Evolutionary conservation across 2,888 invertebrate species (phyloP).

Genomic region (Drosophila fulvimacula): DNA sequence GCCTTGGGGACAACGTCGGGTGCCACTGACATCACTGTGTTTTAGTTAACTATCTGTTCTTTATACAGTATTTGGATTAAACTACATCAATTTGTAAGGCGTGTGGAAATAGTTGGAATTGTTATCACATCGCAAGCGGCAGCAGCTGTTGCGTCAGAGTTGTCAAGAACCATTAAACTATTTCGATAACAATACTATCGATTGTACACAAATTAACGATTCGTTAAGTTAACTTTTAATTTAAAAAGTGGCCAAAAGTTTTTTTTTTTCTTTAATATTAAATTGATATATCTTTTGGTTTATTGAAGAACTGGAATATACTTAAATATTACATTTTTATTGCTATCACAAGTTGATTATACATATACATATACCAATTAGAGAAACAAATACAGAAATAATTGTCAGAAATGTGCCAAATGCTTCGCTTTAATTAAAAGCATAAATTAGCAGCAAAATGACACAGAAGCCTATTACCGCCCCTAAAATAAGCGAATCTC

Average conservation of each 20-base stretch:
- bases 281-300: slow-evolving; percentile 4
- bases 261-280: not conserved
- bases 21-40: slow-evolving; percentile 59
- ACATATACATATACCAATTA: slow-evolving; percentile 62
- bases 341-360: slow-evolving; percentile 76
- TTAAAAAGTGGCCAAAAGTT: not conserved
- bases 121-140: slow-evolving; percentile 70
- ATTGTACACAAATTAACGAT: slow-evolving; percentile 4
- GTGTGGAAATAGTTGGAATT: slow-evolving; percentile 45
- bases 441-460: slow-evolving; percentile 92
- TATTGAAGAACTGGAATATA: slow-evolving; percentile 4
- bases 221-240: slow-evolving; percentile 14
- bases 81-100: slow-evolving; percentile 12
- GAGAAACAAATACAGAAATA: slow-evolving; percentile 46
- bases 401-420: slow-evolving; percentile 32
- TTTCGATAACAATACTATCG: slow-evolving; percentile 34
- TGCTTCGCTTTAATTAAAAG: slow-evolving; percentile 87
- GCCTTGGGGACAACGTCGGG: slow-evolving; percentile 38
- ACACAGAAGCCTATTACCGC: slow-evolving; percentile 95
- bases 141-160: slow-evolving; percentile 60
- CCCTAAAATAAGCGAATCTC: slow-evolving; percentile 97
- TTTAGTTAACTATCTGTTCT: slow-evolving; percentile 10
- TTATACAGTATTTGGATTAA: slow-evolving; percentile 52
- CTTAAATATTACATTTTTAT: slow-evolving; percentile 70
- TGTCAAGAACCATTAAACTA: slow-evolving; percentile 27